Evolutionary conservation across 2,113 vertebrate genomes (phyloP).

Genomic region (Alligator sinensis): DNA sequence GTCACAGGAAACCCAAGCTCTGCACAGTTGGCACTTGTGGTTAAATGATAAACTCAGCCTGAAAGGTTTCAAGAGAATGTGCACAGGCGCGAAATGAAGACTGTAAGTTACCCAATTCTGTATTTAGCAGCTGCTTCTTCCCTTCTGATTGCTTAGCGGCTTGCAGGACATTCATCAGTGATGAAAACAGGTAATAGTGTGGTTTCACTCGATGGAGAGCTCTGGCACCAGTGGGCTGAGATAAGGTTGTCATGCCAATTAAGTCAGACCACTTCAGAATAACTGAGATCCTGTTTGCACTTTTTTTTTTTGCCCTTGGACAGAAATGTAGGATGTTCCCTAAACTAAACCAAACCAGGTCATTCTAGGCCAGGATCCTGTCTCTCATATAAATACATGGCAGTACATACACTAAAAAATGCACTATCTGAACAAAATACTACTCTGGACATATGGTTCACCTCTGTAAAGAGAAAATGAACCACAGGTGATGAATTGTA

Average conservation of each 20-base stretch:
- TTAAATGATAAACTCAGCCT: background rate
- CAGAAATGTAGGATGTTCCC: too few species aligned
- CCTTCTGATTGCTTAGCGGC: background rate
- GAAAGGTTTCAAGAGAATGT: background rate
- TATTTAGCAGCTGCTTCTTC: background rate
- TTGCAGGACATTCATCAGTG: background rate
- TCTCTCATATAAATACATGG: background rate
- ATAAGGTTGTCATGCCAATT: too few species aligned
- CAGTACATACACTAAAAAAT: background rate
- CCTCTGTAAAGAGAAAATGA: background rate
- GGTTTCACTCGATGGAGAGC: background rate
- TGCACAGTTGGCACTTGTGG: background rate
- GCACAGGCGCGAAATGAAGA: background rate
- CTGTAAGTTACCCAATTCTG: slow-evolving; percentile 10
- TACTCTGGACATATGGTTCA: background rate
- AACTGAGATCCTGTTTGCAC: background rate
- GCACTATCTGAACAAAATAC: background rate
- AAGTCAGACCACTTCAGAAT: background rate
- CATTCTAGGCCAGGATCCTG: background rate
- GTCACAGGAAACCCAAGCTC: background rate
- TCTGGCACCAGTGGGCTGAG: background rate
- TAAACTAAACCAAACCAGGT: background rate
- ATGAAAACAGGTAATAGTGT: background rate
- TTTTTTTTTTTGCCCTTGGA: background rate
- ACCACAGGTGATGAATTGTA: background rate